Conservation (phyloP, 1,140 invertebrate species). For the Schlechtendalia chinensis region DNA sequence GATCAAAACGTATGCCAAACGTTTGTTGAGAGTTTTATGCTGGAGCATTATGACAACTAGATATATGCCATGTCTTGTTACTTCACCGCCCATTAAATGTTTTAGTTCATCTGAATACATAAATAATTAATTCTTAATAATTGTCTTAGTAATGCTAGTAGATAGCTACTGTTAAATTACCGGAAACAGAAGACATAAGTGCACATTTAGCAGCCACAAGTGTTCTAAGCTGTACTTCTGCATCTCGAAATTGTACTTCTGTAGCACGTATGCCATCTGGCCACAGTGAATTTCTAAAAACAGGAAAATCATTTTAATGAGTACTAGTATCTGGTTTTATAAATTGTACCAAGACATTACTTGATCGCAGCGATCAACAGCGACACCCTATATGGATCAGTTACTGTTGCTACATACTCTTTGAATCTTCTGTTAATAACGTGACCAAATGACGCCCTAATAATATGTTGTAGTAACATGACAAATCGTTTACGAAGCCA, state of each 20-base stretch:
- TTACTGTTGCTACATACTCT: slow-evolving; percentile 85
- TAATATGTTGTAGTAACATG: slow-evolving; percentile 71
- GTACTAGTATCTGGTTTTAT: neutral
- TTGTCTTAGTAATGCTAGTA: neutral
- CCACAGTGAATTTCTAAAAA: slow-evolving; percentile 72
- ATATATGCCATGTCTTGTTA: slow-evolving; percentile 80
- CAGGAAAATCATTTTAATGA: slow-evolving; percentile 49
- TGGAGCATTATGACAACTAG: slow-evolving; percentile 87
- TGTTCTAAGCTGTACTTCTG: slow-evolving; percentile 74
- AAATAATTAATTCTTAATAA: neutral
- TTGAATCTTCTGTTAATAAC: slow-evolving; percentile 86
- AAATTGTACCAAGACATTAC: neutral
- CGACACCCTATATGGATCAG: slow-evolving; percentile 64
- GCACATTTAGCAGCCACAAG: slow-evolving; percentile 82
- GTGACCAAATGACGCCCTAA: slow-evolving; percentile 79
- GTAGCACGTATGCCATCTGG: slow-evolving; percentile 70
- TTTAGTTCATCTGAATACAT: slow-evolving; percentile 75
- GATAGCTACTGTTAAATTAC: slow-evolving; percentile 57
- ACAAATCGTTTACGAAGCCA: slow-evolving; percentile 83
- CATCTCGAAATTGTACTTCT: slow-evolving; percentile 65
- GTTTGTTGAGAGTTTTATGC: slow-evolving; percentile 77
- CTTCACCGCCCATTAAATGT: slow-evolving; percentile 87
- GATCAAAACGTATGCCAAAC: slow-evolving; percentile 82
- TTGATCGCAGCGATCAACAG: slow-evolving; percentile 37
- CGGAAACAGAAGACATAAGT: slow-evolving; percentile 73